Percentiles rank a stretch among this genome's conserved stretches.
phyloP scores from a whole-genome alignment of 2,888 invertebrate species.

The Macrosoma leucophasiata region DNA sequence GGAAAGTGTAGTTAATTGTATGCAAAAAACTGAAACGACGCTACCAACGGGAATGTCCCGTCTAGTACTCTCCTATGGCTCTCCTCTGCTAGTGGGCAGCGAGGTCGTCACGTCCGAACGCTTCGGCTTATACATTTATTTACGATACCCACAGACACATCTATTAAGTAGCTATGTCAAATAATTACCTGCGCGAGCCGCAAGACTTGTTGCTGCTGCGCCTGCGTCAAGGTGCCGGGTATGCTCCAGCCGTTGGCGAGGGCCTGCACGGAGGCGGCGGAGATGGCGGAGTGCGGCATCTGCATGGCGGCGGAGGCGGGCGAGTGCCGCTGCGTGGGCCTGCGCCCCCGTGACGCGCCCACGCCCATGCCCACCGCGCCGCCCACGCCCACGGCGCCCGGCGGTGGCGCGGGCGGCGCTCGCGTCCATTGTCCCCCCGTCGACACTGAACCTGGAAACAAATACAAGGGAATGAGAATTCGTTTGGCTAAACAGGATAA shows the following conservation, averaged over 20 bases:
- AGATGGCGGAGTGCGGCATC: constrained; percentile 55
- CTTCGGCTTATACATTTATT: too few relatives aligned
- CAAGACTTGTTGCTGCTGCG: constrained; percentile 70
- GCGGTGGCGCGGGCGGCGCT: constrained; percentile 84
- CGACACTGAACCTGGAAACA: constrained; percentile 45
- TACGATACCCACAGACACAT: background rate
- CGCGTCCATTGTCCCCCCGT: constrained; percentile 85
- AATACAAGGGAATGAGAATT: too few relatives aligned
- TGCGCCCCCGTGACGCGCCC: constrained; percentile 49
- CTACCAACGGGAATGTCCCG: too few relatives aligned
- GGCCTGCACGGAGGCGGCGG: constrained; percentile 63
- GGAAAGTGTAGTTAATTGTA: too few relatives aligned
- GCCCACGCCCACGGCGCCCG: constrained; percentile 45
- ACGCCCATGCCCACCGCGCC: constrained; percentile 40
- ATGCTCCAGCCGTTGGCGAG: constrained; percentile 57
- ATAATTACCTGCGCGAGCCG: constrained; percentile 72
- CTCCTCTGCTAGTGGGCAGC: too few relatives aligned
- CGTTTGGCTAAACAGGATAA: too few relatives aligned
- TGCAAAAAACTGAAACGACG: too few relatives aligned
- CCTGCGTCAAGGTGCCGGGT: constrained; percentile 53
- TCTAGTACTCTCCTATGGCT: too few relatives aligned
- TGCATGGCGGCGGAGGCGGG: constrained; percentile 52
- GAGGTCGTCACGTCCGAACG: too few relatives aligned
- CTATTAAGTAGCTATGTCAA: constrained; percentile 8
- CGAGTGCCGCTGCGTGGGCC: constrained; percentile 46